Evolutionary conservation across 2,113 vertebrate genomes (phyloP).

Genomic region (cattle (Bos taurus)): DNA sequence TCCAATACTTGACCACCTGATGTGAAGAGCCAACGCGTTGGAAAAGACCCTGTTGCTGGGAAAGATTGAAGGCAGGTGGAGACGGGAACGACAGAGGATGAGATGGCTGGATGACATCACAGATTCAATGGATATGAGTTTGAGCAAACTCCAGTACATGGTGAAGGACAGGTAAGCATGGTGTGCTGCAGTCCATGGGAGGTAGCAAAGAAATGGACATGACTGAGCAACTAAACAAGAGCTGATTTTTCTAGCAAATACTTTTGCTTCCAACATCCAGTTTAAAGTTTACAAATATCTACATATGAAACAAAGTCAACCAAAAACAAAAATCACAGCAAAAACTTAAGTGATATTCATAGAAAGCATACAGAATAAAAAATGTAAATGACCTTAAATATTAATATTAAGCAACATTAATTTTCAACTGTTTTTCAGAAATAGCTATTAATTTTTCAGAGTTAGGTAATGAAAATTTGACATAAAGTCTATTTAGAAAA

Average conservation of each 20-base stretch:
- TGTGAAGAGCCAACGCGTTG: fast-evolving
- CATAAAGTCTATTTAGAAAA: not conserved
- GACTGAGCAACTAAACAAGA: not conserved
- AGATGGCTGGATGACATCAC: not conserved
- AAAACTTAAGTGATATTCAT: not conserved
- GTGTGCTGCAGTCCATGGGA: not conserved
- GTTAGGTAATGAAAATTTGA: not conserved
- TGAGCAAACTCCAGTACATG: not conserved
- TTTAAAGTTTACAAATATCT: not conserved
- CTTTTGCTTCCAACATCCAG: slow-evolving; percentile 16
- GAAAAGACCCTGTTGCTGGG: not conserved
- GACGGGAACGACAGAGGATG: not conserved
- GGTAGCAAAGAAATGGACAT: not conserved
- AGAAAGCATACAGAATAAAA: not conserved
- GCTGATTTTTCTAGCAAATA: not conserved
- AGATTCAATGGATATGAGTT: not conserved
- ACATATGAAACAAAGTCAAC: not conserved
- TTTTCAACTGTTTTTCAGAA: slow-evolving; percentile 32
- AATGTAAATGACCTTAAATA: not conserved
- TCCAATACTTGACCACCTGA: not conserved
- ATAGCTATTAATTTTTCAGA: slow-evolving; percentile 6
- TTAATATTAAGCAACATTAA: not conserved
- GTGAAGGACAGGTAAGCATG: not conserved
- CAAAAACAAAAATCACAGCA: slow-evolving; percentile 21
- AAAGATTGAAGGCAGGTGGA: not conserved